Evolutionary conservation across 2,113 vertebrate species (phyloP).

Genomic region (Ceyx cyanopectus): DNA sequence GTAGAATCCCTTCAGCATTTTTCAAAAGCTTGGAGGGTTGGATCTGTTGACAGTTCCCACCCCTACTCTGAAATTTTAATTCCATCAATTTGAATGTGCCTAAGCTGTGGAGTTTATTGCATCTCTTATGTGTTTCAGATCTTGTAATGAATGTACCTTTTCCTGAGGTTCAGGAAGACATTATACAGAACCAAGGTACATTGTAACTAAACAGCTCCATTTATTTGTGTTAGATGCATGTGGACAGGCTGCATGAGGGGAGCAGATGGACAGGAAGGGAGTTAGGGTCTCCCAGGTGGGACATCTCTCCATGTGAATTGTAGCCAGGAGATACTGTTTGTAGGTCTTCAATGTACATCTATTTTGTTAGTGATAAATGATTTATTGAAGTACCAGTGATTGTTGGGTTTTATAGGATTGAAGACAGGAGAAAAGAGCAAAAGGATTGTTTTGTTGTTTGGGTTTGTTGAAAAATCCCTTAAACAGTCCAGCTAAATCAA

Average conservation of each 20-base stretch:
- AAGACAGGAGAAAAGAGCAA: background rate
- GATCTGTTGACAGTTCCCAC: background rate
- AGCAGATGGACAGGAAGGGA: background rate
- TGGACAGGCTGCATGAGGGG: rapidly evolving
- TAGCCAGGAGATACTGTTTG: background rate
- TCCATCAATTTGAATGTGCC: background rate
- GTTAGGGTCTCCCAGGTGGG: background rate
- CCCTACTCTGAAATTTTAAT: background rate
- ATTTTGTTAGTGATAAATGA: background rate
- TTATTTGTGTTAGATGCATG: background rate
- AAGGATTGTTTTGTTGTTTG: background rate
- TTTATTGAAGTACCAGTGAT: background rate
- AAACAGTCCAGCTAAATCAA: background rate
- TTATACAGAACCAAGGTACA: background rate
- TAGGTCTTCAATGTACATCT: background rate
- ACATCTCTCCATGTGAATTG: rapidly evolving
- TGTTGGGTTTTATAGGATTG: background rate
- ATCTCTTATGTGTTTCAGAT: background rate
- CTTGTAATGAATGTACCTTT: background rate
- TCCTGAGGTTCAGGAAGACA: background rate
- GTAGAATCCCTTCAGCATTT: background rate
- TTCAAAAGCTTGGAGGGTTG: background rate
- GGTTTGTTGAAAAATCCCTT: background rate
- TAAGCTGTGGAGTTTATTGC: background rate
- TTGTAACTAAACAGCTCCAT: background rate